Evolutionary conservation across 2,113 vertebrate genomes (phyloP), one percentile per base, ranked within the genome.

Genomic region (Regulus satrapa): DNA sequence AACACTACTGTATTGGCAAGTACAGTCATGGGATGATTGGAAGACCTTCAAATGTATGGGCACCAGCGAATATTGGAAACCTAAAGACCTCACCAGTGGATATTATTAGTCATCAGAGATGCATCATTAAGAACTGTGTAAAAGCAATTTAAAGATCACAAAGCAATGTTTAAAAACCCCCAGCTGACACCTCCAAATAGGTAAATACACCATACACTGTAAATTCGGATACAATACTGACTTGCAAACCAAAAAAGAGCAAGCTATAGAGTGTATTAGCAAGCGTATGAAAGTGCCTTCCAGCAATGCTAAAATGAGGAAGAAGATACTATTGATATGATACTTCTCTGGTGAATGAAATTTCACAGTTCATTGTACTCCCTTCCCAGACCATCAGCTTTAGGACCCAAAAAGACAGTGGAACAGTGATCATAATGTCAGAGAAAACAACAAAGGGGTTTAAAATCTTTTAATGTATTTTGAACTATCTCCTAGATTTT

Each of bases 221-320:
- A 72, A 75, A 59, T 59, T 62, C 28, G 55, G 18, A 15, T 55
- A 16, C 2, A 40, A 16, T 2, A 28, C 1, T 5, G 20, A 28
- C 32, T 68, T 69, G 31, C 10, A 72, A 56, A 38, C 2, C 2
- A 11, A 51, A 69, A 58, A 73, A 17, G 2, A 59, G 2, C 8
- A 46, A 61, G 11, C 5, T 25, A 36, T 6, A 31, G 8, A 48
- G 2, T 19, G 8, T 18, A 3, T n/a, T 29, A 46, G 9, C 7
- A 34, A 34, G 10, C 1, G 1, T 3, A 18, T 2, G 16, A 36
- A 73, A 76, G 31, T 40, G 11, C 62, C 11, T 21, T 4, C 5
- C 36, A 56, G 12, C 8, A 59, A 31, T 31, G 7, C 2, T 41
- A 9, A 64, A 52, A 5, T 9, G 18, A 71, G 5, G 34, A 91